These are phyloP conservation scores for Zapus hudsonius DNA, from an alignment of 2,113 vertebrate species.

Conservation along the genomic window DNA sequence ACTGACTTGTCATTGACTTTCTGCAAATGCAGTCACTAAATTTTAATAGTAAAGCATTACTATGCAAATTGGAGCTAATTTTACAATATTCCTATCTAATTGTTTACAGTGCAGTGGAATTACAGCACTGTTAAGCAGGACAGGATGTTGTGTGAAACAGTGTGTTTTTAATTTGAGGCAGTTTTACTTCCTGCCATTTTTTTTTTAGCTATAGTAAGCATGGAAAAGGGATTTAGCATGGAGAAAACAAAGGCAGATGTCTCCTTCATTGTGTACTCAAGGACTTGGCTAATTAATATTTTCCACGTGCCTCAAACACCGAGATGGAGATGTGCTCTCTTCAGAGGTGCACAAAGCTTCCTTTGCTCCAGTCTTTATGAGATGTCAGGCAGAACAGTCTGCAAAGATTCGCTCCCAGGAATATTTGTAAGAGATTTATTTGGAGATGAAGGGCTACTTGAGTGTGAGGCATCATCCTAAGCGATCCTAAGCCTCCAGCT, in stretches of 20 bases:
- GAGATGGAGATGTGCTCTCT: slow-evolving; percentile 41
- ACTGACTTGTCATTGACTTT: slow-evolving; percentile 79
- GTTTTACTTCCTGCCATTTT: slow-evolving; percentile 69
- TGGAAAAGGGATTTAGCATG: slow-evolving; percentile 68
- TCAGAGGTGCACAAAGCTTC: slow-evolving; percentile 50
- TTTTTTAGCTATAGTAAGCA: slow-evolving; percentile 56
- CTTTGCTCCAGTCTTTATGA: slow-evolving; percentile 52
- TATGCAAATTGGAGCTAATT: slow-evolving; percentile 83
- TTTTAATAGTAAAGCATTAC: slow-evolving; percentile 79
- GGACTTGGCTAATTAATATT: slow-evolving; percentile 78
- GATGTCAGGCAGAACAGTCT: slow-evolving; percentile 60
- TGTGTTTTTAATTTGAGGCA: slow-evolving; percentile 74
- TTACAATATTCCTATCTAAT: slow-evolving; percentile 80
- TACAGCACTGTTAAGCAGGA: slow-evolving; percentile 39
- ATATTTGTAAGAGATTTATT: slow-evolving; percentile 83
- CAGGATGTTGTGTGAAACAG: slow-evolving; percentile 66
- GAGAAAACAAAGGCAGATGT: slow-evolving; percentile 71
- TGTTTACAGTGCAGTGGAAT: slow-evolving; percentile 74
- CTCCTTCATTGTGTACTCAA: slow-evolving; percentile 58
- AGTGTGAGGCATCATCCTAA: slow-evolving; percentile 73
- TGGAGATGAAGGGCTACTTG: slow-evolving; percentile 77
- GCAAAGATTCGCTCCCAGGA: slow-evolving; percentile 77
- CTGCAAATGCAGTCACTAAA: slow-evolving; percentile 81
- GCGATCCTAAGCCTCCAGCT: slow-evolving; percentile 79
- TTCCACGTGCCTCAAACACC: slow-evolving; percentile 63